A percentile compares a stretch with the other conserved stretches of the same genome.
Evolutionary conservation across 2,888 invertebrate species (phyloP).

Genomic region (Priocnemis perturbator): DNA sequence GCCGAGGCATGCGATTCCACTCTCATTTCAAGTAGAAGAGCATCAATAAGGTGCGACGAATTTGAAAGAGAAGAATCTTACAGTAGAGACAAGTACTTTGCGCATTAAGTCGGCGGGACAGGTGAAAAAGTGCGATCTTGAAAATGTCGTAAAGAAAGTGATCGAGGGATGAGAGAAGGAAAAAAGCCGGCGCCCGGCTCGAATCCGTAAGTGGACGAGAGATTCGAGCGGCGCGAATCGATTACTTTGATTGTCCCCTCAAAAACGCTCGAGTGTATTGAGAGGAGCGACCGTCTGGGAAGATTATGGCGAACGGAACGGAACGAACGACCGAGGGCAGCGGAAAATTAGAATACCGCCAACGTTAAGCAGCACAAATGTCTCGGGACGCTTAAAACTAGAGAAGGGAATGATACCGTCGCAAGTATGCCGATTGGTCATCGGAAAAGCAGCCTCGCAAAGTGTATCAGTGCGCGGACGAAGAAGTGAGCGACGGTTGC

Average conservation of each 20-base stretch:
- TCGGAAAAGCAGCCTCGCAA: no score
- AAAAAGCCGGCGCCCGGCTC: conserved; percentile 54
- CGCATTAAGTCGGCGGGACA: conserved; percentile 20
- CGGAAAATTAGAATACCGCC: no score
- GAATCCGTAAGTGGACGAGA: conserved; percentile 68
- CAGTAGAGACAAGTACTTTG: conserved; percentile 2
- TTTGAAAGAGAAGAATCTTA: conserved; percentile 31
- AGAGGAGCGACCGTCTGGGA: conserved; percentile 30
- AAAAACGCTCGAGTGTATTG: conserved; percentile 28
- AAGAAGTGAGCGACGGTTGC: no score
- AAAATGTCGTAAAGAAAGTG: conserved; percentile 27
- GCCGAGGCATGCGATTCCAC: conserved; percentile 25
- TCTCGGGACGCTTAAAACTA: no score
- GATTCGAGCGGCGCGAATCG: conserved; percentile 64
- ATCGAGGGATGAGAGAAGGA: conserved; percentile 22
- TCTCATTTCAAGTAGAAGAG: conserved; percentile 52
- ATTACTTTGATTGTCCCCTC: conserved; percentile 62
- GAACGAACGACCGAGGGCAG: conserved; percentile 1
- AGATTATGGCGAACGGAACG: conserved; percentile 37
- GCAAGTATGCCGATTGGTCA: no score
- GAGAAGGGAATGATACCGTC: no score
- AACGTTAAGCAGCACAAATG: no score
- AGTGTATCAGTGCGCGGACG: no score
- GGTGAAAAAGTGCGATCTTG: conserved; percentile 53
- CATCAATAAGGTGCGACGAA: conserved; percentile 63